A percentile compares a stretch with the other conserved stretches of the same genome.
Evolutionary conservation across 2,113 vertebrate genomes (phyloP).

Genomic region (Platichthys flesus): DNA sequence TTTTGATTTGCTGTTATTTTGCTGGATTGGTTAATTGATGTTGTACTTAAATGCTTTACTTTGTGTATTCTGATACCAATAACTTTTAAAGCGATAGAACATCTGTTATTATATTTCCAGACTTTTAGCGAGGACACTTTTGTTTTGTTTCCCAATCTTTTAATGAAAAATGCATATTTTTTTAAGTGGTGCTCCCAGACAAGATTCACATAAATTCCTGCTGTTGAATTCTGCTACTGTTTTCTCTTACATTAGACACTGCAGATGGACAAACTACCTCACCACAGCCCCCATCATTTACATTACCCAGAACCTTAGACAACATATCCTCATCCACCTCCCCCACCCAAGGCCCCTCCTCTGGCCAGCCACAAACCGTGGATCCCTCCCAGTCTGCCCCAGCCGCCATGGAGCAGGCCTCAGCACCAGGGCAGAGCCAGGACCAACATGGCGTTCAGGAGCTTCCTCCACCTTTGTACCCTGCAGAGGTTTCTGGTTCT

Average conservation of each 20-base stretch:
- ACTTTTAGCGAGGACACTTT: not conserved
- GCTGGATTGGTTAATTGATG: conserved; percentile 51
- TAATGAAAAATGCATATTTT: not conserved
- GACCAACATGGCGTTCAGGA: conserved; percentile 63
- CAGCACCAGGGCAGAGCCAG: conserved; percentile 71
- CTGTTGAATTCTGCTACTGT: conserved; percentile 46
- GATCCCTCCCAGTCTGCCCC: conserved; percentile 82
- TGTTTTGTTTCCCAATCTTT: conserved; percentile 13
- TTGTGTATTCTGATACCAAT: conserved; percentile 28
- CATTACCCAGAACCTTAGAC: conserved; percentile 84
- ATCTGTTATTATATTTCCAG: not conserved
- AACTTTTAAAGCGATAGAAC: not conserved
- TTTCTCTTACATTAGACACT: conserved; percentile 75
- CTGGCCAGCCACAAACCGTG: conserved; percentile 74
- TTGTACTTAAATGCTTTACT: conserved; percentile 42
- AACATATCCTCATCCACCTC: conserved; percentile 82
- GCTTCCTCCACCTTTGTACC: conserved; percentile 51
- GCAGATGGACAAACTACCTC: conserved; percentile 99
- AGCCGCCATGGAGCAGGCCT: conserved; percentile 77
- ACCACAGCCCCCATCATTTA: conserved; percentile 88
- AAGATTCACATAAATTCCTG: not conserved
- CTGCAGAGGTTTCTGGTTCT: conserved; percentile 40
- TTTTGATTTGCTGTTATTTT: conserved; percentile 64
- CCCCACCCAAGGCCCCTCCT: conserved; percentile 75
- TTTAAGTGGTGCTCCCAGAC: not conserved